Percentiles rank a stretch among this genome's conserved stretches.
phyloP scores from a whole-genome alignment of 2,888 invertebrate species.

The Oxyscelio sp. region DNA sequence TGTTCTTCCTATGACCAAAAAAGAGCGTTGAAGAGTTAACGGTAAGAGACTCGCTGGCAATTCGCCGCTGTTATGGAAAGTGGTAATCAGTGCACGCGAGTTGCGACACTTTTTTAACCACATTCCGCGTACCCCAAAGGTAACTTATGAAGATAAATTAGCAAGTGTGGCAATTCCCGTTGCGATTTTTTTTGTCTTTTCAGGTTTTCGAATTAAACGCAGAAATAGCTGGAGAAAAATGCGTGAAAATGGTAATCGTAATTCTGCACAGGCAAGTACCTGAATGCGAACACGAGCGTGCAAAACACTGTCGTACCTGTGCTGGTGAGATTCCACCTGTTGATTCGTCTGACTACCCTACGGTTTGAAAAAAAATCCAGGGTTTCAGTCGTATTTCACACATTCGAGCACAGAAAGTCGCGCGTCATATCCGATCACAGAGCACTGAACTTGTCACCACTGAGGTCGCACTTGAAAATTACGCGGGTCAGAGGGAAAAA shows the following conservation, averaged over 20 bases:
- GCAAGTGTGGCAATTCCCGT: too few relatives aligned
- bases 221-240: too few relatives aligned
- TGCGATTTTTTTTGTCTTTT: too few relatives aligned
- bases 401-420: slow-evolving; percentile 38
- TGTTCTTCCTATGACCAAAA: slow-evolving; percentile 6
- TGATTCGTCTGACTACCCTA: slow-evolving; percentile 77
- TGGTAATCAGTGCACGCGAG: too few relatives aligned
- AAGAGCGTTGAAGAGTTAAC: slow-evolving; percentile 11
- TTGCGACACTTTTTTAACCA: slow-evolving; percentile 11
- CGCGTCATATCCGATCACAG: slow-evolving; percentile 43
- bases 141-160: too few relatives aligned
- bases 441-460: slow-evolving; percentile 43
- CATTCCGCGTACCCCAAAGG: background rate
- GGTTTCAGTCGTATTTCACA: slow-evolving; percentile 36
- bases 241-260: too few relatives aligned
- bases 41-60: slow-evolving; percentile 1
- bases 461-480: slow-evolving; percentile 79
- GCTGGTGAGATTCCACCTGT: slow-evolving; percentile 85
- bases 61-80: too few relatives aligned
- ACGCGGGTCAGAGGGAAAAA: too few relatives aligned
- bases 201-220: too few relatives aligned
- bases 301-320: too few relatives aligned
- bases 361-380: slow-evolving; percentile 33
- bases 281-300: too few relatives aligned
- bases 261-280: too few relatives aligned